Evolutionary conservation across 2,797 vertebrate species (phyloP).

Genomic region (Erithacus rubecula): DNA sequence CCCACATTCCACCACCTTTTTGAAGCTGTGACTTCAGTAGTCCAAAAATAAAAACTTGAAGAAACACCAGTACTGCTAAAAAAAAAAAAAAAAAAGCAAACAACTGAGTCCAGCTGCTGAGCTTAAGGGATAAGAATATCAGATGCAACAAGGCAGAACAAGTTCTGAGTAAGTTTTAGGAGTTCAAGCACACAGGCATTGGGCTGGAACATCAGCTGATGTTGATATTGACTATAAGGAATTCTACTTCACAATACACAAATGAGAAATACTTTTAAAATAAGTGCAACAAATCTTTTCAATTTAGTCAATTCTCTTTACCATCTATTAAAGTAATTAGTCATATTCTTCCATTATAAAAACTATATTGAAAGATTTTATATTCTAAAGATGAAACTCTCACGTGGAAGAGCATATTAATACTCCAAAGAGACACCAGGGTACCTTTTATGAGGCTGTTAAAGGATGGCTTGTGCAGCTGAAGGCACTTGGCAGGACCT

Average conservation of each 20-base stretch:
- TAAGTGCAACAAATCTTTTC: not conserved
- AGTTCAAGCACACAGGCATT: not conserved
- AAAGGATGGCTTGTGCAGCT: not conserved
- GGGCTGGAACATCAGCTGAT: not conserved
- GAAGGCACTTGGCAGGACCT: not conserved
- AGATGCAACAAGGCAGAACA: not conserved
- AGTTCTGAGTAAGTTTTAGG: not conserved
- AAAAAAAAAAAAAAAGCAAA: no score
- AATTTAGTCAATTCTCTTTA: not conserved
- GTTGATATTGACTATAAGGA: not conserved
- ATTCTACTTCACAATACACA: not conserved
- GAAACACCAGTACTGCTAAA: not conserved
- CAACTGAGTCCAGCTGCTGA: not conserved
- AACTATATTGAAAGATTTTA: not conserved
- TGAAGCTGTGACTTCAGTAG: not conserved
- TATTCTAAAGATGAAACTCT: not conserved
- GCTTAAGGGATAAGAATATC: not conserved
- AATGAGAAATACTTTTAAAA: not conserved
- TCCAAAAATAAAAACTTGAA: not conserved
- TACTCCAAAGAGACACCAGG: constrained; percentile 6
- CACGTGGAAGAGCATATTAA: not conserved
- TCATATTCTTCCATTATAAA: not conserved
- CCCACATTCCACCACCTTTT: not conserved
- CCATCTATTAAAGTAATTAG: not conserved
- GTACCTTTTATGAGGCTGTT: constrained; percentile 6